Evolutionary conservation across 2,113 vertebrate species (phyloP), one percentile per base, ranked within the genome.

Genomic region (Dasyornis broadbenti): DNA sequence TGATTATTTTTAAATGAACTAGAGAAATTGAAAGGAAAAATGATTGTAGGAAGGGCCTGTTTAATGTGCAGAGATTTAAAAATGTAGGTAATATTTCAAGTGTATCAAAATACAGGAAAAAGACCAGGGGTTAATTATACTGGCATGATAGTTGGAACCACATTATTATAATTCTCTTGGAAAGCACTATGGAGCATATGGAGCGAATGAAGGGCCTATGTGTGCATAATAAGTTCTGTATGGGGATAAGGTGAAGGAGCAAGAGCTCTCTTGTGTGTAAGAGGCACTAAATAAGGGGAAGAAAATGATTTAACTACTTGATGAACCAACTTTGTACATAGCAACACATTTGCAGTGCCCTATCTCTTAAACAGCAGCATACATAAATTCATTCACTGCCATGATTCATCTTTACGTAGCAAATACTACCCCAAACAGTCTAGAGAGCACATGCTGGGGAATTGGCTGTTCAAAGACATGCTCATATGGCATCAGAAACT

Each of bases 81-180:
- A 96, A 81, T n/a, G 68, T 75, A 91, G 88, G 85, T 75, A 91
- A 81, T 93, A 88, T 92, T 96, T 96, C 95, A 93, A 96, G 92
- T 90, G 88, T 94, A 94, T 93, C 75, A 88, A 81, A 92, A 75
- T 79, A 92, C 90, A 90, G 88, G 73, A 37, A 78, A 90, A 88
- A 59, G 89, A 94, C 72, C 90, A 95, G 63, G 86, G 89, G 91
- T 95, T 97, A 89, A 80, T 81, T 81, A 73, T 56, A 59, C 79
- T 70, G 84, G 94, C 94, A 96, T 85, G 93, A 94, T 85, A 97
- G 95, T 77, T 90, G 86, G 94, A 97, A 94, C 65, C 79, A 79
- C 84, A 82, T 94, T 95, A 96, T 96, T 97, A 64, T 95, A 96
- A 97, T 97, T 95, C 94, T 95, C 94, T 95, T 96, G 97, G 97